phyloP scores from a whole-genome alignment of 2,797 vertebrate genomes.

The Tamandua tetradactyla region DNA sequence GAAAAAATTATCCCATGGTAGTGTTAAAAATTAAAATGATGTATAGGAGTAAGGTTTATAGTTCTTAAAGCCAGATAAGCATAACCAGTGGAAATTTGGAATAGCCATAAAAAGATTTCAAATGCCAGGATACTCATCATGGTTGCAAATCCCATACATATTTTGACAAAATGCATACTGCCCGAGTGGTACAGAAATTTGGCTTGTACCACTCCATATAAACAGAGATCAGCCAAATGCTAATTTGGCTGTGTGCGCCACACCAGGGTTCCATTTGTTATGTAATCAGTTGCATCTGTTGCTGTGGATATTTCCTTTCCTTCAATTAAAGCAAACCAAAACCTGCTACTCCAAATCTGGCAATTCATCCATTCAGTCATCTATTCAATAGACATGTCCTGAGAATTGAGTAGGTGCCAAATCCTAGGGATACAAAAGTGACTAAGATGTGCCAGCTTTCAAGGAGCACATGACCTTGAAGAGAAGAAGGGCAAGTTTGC shows the following conservation, averaged over 20 bases:
- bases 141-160: background rate
- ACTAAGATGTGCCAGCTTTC: background rate
- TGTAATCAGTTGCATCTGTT: background rate
- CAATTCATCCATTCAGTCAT: background rate
- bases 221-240: conserved; percentile 27
- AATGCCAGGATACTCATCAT: background rate
- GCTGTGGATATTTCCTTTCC: background rate
- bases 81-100: background rate
- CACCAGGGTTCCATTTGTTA: background rate
- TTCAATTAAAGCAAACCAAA: conserved; percentile 3
- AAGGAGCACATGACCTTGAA: background rate
- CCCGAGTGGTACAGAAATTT: background rate
- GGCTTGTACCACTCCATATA: background rate
- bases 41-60: background rate
- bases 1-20: background rate
- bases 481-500: background rate
- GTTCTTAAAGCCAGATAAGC: conserved; percentile 1
- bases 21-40: conserved; percentile 54
- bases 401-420: background rate
- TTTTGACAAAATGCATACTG: background rate
- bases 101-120: background rate
- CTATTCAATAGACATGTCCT: background rate
- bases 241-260: background rate
- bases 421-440: background rate
- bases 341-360: conserved; percentile 8